Conservation (phyloP, 1,140 invertebrate genomes). For the Parasteatoda tepidariorum region DNA sequence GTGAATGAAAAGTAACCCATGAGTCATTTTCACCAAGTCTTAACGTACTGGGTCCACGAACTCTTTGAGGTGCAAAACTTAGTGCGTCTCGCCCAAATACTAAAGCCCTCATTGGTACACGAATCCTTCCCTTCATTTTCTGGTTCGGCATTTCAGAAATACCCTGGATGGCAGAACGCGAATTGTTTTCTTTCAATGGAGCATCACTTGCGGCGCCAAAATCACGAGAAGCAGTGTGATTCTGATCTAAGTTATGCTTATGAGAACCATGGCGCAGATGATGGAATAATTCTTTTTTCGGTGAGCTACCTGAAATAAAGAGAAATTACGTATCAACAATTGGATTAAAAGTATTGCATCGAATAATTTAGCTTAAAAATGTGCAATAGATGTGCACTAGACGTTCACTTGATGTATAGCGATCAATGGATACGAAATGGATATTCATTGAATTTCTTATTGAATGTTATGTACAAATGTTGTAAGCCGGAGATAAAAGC, state of each 20-base stretch:
- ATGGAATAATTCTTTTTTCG: not conserved
- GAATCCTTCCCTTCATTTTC: not conserved
- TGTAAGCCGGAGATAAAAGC: too few relatives aligned
- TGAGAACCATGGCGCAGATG: slow-evolving; percentile 3
- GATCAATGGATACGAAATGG: too few relatives aligned
- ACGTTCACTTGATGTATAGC: too few relatives aligned
- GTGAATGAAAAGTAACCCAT: slow-evolving; percentile 2
- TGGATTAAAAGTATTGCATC: too few relatives aligned
- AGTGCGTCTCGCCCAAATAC: not conserved
- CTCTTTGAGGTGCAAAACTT: not conserved
- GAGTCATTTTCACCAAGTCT: not conserved
- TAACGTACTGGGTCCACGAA: not conserved
- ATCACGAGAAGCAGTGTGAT: not conserved
- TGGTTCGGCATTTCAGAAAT: not conserved
- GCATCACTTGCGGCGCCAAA: slow-evolving; percentile 13
- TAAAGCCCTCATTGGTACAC: not conserved
- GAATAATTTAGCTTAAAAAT: too few relatives aligned
- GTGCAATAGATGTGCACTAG: too few relatives aligned
- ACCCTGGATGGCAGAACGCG: not conserved
- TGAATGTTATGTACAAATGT: too few relatives aligned
- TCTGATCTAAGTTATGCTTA: not conserved
- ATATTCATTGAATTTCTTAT: too few relatives aligned
- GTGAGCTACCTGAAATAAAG: not conserved
- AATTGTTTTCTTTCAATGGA: not conserved
- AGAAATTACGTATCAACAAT: too few relatives aligned